Conservation (phyloP, 2,113 vertebrate genomes). For the Pogona vitticeps region DNA sequence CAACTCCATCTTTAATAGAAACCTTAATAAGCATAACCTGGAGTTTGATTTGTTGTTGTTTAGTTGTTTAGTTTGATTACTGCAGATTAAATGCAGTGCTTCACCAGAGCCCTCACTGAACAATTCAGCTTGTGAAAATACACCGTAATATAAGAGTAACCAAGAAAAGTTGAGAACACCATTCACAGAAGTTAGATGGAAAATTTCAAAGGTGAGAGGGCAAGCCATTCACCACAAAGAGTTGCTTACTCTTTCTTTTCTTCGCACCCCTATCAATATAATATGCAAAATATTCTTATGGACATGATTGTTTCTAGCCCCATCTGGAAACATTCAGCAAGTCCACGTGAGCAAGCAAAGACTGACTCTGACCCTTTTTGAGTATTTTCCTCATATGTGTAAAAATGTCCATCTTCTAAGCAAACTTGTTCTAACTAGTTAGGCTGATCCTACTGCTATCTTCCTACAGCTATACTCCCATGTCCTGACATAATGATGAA, state of each 20-base stretch:
- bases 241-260: neutral
- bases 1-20: neutral
- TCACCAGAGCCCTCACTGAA: neutral
- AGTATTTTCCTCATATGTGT: neutral
- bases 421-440: neutral
- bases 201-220: neutral
- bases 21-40: neutral
- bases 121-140: neutral
- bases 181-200: fast-evolving
- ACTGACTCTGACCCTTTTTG: too few relatives aligned
- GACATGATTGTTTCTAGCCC: neutral
- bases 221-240: neutral
- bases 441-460: neutral
- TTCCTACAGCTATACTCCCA: neutral
- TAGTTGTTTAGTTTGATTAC: neutral
- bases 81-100: neutral
- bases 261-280: neutral
- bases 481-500: neutral
- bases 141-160: neutral
- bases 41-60: neutral
- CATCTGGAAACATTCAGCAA: neutral
- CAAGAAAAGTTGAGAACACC: fast-evolving
- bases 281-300: slow-evolving; percentile 5
- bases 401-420: neutral
- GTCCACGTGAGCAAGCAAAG: neutral